Base-by-base conservation (phyloP, 2,888 invertebrate genomes). In the Copidosoma aretas region DNA sequence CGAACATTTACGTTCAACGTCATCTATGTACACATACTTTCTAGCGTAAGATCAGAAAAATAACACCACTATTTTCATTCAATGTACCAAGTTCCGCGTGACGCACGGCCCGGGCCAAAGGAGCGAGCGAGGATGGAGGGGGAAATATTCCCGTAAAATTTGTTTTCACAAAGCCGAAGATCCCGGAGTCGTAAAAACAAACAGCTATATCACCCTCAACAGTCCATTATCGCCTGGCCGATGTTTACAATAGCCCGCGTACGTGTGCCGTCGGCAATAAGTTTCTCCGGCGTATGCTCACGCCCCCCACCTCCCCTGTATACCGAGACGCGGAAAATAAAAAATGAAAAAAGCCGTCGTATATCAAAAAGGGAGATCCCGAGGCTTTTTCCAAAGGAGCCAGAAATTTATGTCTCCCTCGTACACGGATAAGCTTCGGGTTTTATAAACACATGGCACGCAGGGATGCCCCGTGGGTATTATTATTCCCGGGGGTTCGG, bases 371-470 rank as follows among this genome's bases (percentile, higher is more conserved):
- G 54, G 24, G 60, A 64, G 51, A 43, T 52, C 39, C 22, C 43
- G 21, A 24, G 17, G 25, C 24, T 25, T 19, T 32, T 51, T 32
- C 10, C 10, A 32, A 52, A 43, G 46, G 53, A 64, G 51, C 43
- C 25, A 51, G 57, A 57, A 69, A 69, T 61, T 69, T 69, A 69
- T 65, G 58, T 69, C 58, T 58, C 65, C 65, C 51, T 32, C 51
- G 60, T 46, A 59, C 61, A 69, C 64, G 65, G 64, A 64, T 64
- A 65, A 69, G 61, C 46, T 58, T n/a, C 4, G 32, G 66, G 41
- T 59, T 41, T 61, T 61, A 54, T 57, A 64, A n/a, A 19, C 51
- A 51, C 10, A 32, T 10, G 14, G 39, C 17, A n/a, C 60, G 32
- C n/a, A 15, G 52, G 46, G 64, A 43, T 64, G 57, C 64, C 61